phyloP scores from a whole-genome alignment of 2,797 vertebrate species.

The Borostomias antarcticus region DNA sequence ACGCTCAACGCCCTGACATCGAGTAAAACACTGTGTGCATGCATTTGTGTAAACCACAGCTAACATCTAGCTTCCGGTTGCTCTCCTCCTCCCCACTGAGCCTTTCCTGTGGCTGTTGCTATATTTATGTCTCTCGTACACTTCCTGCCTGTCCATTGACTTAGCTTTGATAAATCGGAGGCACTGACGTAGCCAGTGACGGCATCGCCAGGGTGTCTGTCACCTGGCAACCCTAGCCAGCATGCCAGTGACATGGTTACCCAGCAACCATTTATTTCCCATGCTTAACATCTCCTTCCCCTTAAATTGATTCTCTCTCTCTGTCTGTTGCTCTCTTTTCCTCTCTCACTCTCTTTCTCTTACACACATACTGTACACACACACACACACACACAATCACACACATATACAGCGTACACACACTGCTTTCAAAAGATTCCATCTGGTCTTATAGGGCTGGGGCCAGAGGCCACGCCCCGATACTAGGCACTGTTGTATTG shows the following conservation, averaged over 20 bases:
- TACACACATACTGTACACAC: background rate
- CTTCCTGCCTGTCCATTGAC: conserved; percentile 14
- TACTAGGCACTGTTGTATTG: too few species aligned
- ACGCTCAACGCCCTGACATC: background rate
- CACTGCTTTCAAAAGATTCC: too few species aligned
- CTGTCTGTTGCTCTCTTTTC: background rate
- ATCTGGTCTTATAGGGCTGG: too few species aligned
- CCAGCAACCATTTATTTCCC: background rate
- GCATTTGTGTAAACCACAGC: too few species aligned
- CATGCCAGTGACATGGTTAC: conserved; percentile 13
- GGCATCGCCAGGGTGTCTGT: conserved; percentile 15
- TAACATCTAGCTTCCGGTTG: too few species aligned
- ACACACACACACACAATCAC: background rate
- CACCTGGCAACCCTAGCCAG: conserved; percentile 23
- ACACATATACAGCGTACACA: conserved; percentile 3
- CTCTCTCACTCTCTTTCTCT: background rate
- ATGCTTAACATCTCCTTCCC: background rate
- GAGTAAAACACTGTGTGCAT: too few species aligned
- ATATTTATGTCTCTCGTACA: conserved; percentile 11
- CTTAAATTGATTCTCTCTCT: background rate
- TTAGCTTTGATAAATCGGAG: conserved; percentile 15
- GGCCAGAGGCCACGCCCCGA: too few species aligned
- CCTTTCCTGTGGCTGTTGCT: conserved; percentile 2
- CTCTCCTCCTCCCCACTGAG: background rate
- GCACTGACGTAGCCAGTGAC: conserved; percentile 23